These are phyloP conservation scores for Calameuta pallipes DNA, from an alignment of 2,888 invertebrate genomes.

Conservation along the genomic window DNA sequence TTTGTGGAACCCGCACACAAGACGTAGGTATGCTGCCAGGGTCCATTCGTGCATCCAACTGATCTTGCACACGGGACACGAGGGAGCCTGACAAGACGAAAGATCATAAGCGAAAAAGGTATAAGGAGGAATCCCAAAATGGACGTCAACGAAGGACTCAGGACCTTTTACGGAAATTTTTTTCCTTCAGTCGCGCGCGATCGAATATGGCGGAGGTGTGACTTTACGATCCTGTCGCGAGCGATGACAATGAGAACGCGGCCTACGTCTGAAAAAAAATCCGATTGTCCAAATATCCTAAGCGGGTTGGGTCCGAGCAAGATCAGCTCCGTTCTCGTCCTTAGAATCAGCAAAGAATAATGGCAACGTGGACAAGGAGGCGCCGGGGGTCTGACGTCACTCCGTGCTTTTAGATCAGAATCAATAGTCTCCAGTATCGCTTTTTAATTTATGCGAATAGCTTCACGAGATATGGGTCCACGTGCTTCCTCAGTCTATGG, in stretches of 20 bases:
- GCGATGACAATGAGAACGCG: background rate
- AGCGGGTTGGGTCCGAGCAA: background rate
- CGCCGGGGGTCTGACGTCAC: slow-evolving; percentile 31
- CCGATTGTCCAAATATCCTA: background rate
- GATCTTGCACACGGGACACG: background rate
- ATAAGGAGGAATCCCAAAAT: background rate
- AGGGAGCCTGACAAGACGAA: too few relatives aligned
- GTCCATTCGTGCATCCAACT: background rate
- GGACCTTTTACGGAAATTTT: background rate
- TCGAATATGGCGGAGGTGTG: background rate
- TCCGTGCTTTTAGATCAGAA: slow-evolving; percentile 25
- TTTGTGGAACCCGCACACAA: background rate
- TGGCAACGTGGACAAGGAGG: background rate
- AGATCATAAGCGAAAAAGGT: background rate
- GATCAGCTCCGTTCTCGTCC: slow-evolving; percentile 13
- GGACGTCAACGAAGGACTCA: background rate
- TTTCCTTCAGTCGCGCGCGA: background rate
- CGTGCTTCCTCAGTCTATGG: background rate
- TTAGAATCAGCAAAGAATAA: background rate
- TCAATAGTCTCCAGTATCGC: background rate
- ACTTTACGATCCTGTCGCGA: background rate
- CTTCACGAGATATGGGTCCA: background rate
- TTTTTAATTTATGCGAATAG: slow-evolving; percentile 15
- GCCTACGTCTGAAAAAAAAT: background rate
- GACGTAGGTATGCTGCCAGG: background rate